Conservation (phyloP, 2,113 vertebrate genomes). For the Dasyprocta punctata region DNA sequence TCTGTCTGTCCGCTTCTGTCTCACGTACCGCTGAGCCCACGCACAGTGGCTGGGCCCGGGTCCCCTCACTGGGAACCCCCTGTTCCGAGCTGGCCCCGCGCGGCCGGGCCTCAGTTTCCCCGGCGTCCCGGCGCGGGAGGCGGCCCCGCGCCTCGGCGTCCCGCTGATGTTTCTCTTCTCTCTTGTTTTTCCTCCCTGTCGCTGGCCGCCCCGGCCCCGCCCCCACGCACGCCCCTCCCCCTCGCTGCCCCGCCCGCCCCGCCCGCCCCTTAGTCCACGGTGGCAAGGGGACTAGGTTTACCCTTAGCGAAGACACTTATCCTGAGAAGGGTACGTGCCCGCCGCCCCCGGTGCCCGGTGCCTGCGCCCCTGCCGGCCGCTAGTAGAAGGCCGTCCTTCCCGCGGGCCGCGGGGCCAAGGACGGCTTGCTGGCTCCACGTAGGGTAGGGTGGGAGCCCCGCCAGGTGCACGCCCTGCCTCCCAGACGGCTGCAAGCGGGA, state of each 20-base stretch:
- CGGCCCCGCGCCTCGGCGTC: constrained; percentile 48
- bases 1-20: constrained; percentile 54
- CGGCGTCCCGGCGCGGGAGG: not conserved
- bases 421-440: constrained; percentile 78
- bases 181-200: constrained; percentile 78
- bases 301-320: constrained; percentile 99
- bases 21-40: not conserved
- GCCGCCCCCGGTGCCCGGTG: constrained; percentile 75
- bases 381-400: constrained; percentile 84
- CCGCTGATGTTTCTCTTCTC: constrained; percentile 85
- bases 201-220: constrained; percentile 57
- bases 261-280: constrained; percentile 93
- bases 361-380: constrained; percentile 81
- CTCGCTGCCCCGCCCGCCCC: constrained; percentile 67
- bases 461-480: not conserved
- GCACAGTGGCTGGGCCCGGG: not conserved
- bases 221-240: constrained; percentile 61
- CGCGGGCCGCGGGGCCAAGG: constrained; percentile 36
- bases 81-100: not conserved
- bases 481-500: not conserved
- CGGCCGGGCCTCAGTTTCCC: not conserved
- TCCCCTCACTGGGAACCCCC: not conserved
- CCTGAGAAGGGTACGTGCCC: constrained; percentile 98
- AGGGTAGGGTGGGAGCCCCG: constrained; percentile 39
- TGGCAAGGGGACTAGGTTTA: constrained; percentile 99